Conservation (phyloP, 2,113 vertebrate species). For the Paradisaea rubra region DNA sequence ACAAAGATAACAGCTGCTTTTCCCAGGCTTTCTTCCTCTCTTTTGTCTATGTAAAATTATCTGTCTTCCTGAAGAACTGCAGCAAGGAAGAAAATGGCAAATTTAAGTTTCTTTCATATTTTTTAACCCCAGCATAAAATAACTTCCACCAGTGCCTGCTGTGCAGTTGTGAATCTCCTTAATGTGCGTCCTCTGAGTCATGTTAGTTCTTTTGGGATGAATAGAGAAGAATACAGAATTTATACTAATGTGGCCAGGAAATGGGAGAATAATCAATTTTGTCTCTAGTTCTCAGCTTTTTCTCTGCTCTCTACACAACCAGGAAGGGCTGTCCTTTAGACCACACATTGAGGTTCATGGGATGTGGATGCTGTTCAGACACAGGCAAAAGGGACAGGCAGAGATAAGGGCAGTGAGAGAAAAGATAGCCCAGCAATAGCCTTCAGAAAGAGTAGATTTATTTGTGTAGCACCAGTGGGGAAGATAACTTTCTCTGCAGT, state of each 20-base stretch:
- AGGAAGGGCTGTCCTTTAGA: not conserved
- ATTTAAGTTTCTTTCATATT: slow-evolving; percentile 1
- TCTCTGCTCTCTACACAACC: not conserved
- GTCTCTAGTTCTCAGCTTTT: not conserved
- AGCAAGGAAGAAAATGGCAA: not conserved
- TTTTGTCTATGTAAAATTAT: not conserved
- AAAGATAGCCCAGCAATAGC: not conserved
- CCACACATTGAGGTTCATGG: accelerated
- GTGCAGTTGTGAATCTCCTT: not conserved
- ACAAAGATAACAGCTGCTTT: not conserved
- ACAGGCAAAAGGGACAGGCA: not conserved
- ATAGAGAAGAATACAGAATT: not conserved
- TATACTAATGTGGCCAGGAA: not conserved
- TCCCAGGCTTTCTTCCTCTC: not conserved
- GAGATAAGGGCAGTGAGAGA: not conserved
- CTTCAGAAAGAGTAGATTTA: not conserved
- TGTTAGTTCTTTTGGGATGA: not conserved
- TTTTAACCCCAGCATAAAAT: not conserved
- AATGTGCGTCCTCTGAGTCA: not conserved
- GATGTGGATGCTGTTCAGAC: not conserved
- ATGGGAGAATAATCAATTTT: not conserved
- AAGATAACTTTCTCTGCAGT: not conserved
- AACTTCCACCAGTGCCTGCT: not conserved
- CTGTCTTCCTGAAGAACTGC: not conserved
- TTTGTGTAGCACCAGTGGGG: not conserved